These are phyloP conservation scores for Zeuzera pyrina DNA, from an alignment of 2,888 invertebrate genomes.

Conservation along the genomic window DNA sequence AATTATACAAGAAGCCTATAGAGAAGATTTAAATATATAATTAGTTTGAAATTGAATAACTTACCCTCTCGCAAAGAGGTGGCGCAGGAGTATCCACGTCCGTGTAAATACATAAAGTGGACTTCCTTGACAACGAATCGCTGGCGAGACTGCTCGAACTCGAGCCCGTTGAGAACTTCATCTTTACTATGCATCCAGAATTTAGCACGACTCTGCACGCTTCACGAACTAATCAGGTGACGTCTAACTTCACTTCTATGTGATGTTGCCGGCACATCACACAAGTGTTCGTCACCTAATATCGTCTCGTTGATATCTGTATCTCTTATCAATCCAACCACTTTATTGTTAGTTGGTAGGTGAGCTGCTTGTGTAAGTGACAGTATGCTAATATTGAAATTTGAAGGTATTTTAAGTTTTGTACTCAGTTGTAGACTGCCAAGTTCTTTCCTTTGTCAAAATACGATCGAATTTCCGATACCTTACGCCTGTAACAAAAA, in stretches of 20 bases:
- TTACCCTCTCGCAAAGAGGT: conserved; percentile 69
- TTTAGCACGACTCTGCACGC: background rate
- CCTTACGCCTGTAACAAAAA: conserved; percentile 49
- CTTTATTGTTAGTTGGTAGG: conserved; percentile 10
- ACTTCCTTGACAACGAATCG: conserved; percentile 77
- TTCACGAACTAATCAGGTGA: conserved; percentile 39
- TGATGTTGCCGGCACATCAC: conserved; percentile 63
- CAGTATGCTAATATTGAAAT: conserved; percentile 25
- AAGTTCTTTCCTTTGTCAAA: conserved; percentile 28
- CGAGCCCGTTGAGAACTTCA: conserved; percentile 77
- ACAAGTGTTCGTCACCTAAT: conserved; percentile 35
- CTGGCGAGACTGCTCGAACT: conserved; percentile 78
- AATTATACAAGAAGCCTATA: too few relatives aligned
- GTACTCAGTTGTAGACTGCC: conserved; percentile 24
- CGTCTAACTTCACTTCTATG: conserved; percentile 54
- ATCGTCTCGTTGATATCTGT: too few relatives aligned
- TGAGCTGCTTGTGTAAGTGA: conserved; percentile 32
- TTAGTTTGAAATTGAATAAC: too few relatives aligned
- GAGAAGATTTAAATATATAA: too few relatives aligned
- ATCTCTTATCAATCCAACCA: too few relatives aligned
- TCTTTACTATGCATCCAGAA: conserved; percentile 37
- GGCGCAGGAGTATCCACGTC: conserved; percentile 63
- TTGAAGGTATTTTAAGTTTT: too few relatives aligned
- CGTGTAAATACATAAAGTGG: conserved; percentile 77
- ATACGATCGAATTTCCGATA: conserved; percentile 31